These are phyloP conservation scores for Yponomeuta evonymella DNA, from an alignment of 2,888 invertebrate species.

Conservation along the genomic window DNA sequence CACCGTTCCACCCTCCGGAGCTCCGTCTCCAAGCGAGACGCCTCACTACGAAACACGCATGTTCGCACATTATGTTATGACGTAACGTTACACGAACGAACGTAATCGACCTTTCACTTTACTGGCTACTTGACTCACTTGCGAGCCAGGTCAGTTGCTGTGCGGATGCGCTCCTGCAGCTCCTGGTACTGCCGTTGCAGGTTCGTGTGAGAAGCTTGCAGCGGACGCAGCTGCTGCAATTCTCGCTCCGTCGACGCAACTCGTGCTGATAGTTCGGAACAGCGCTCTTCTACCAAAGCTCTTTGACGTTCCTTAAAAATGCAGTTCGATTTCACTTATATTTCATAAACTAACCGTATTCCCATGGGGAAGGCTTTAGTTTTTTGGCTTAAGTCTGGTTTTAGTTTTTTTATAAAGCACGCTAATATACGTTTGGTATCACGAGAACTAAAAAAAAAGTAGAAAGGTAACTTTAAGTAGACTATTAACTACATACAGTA, in stretches of 20 bases:
- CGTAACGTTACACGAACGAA: not conserved
- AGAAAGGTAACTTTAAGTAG: too few species aligned
- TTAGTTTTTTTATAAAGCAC: too few species aligned
- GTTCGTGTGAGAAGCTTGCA: conserved; percentile 39
- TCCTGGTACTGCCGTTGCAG: conserved; percentile 53
- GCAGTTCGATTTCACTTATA: not conserved
- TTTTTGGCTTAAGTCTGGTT: too few species aligned
- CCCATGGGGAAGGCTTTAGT: too few species aligned
- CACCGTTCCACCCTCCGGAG: conserved; percentile 56
- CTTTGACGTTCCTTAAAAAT: conserved; percentile 52
- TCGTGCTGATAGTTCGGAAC: conserved; percentile 42
- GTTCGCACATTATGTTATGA: not conserved
- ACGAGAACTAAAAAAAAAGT: too few species aligned
- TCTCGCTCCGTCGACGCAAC: conserved; percentile 44
- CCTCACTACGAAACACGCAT: conserved; percentile 37
- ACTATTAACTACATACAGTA: too few species aligned
- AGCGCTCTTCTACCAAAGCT: conserved; percentile 49
- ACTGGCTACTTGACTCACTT: conserved; percentile 32
- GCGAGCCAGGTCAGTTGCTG: conserved; percentile 46
- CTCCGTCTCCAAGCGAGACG: conserved; percentile 48
- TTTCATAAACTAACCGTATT: not conserved
- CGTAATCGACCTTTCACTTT: not conserved
- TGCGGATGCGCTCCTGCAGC: conserved; percentile 46
- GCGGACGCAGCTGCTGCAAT: conserved; percentile 45
- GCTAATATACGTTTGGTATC: too few species aligned